These are phyloP conservation scores for Oryctolagus cuniculus DNA, from an alignment of 2,113 vertebrate species.

Conservation along the genomic window DNA sequence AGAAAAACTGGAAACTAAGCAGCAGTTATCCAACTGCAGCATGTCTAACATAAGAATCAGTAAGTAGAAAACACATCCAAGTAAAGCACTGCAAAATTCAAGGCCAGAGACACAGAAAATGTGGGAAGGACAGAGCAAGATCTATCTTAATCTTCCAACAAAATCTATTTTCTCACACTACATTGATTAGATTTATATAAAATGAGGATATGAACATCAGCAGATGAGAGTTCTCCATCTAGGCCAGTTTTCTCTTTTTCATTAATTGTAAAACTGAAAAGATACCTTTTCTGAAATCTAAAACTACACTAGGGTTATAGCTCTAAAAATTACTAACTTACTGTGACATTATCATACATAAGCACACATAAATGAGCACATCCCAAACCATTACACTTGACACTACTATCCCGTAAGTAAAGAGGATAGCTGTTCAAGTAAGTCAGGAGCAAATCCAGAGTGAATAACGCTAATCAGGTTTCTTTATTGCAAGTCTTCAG, in stretches of 20 bases:
- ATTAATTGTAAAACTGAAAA: not conserved
- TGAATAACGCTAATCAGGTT: not conserved
- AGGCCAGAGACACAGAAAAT: not conserved
- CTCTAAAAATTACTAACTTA: not conserved
- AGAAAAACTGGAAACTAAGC: not conserved
- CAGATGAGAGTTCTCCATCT: not conserved
- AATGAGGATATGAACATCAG: not conserved
- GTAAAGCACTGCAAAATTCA: not conserved
- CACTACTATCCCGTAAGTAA: not conserved
- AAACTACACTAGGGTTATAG: not conserved
- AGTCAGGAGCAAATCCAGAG: not conserved
- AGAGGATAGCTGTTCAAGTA: not conserved
- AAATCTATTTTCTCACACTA: not conserved
- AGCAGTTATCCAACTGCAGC: not conserved
- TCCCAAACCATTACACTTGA: not conserved
- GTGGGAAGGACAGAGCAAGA: not conserved
- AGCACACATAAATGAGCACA: not conserved
- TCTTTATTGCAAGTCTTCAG: not conserved
- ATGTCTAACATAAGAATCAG: not conserved
- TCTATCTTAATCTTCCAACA: not conserved
- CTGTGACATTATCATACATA: not conserved
- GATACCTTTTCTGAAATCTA: not conserved
- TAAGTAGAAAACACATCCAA: not conserved
- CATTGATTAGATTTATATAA: not conserved
- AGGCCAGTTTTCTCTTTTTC: slow-evolving; percentile 27